Percentiles rank a stretch among this genome's conserved stretches.
phyloP scores from a whole-genome alignment of 2,888 invertebrate species.

The Spatulosminthurus flaviceps region DNA sequence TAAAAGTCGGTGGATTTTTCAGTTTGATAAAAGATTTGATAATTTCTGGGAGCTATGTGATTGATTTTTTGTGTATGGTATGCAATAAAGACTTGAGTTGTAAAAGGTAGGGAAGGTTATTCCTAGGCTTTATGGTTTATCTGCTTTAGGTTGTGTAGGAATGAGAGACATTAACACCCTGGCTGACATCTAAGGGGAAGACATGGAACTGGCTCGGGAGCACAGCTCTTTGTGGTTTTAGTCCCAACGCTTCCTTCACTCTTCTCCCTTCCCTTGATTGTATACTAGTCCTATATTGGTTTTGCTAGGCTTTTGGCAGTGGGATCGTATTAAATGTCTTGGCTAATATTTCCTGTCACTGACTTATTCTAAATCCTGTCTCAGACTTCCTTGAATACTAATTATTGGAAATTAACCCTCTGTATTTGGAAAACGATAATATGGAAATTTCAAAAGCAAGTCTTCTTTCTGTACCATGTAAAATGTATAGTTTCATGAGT shows the following conservation, averaged over 20 bases:
- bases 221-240: constrained; percentile 6
- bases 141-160: no score
- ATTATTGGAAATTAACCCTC: not conserved
- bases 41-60: no score
- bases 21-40: no score
- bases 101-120: no score
- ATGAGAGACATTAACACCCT: not conserved
- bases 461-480: not conserved
- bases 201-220: not conserved
- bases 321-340: not conserved
- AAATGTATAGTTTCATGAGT: not conserved
- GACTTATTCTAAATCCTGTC: constrained; percentile 1
- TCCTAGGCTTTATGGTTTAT: no score
- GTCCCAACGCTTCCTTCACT: not conserved
- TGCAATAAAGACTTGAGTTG: no score
- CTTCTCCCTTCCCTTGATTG: no score
- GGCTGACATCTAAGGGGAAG: not conserved
- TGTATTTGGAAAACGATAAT: not conserved
- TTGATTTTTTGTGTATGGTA: no score
- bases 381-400: not conserved
- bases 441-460: not conserved
- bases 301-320: not conserved
- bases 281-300: no score
- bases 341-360: constrained; percentile 1
- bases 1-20: no score